These are phyloP conservation scores for Sander lucioperca DNA, from an alignment of 2,113 vertebrate genomes.

Conservation along the genomic window DNA sequence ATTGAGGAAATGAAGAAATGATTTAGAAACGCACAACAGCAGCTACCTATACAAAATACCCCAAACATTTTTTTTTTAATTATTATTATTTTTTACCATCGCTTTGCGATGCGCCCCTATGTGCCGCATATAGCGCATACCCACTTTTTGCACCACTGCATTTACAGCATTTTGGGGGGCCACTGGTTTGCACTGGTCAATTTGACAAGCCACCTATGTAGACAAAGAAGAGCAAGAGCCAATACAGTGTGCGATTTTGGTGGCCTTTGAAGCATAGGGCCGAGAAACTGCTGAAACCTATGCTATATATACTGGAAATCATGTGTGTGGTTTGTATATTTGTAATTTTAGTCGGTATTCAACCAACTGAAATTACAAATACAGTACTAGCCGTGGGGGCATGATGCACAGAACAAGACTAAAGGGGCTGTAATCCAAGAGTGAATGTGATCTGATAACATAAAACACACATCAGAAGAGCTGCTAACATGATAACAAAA, in stretches of 20 bases:
- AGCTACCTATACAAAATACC: no score
- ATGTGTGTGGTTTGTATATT: background rate
- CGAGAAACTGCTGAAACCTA: background rate
- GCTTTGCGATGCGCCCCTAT: no score
- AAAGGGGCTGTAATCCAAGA: background rate
- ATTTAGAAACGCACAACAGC: no score
- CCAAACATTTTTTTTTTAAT: no score
- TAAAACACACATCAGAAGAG: constrained; percentile 51
- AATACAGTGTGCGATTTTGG: constrained; percentile 35
- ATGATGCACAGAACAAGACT: constrained; percentile 15
- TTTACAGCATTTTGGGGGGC: no score
- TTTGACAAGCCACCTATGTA: constrained; percentile 47
- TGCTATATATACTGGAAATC: background rate
- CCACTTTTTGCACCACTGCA: no score
- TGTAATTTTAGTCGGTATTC: background rate
- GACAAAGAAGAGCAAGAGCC: constrained; percentile 8
- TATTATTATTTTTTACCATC: no score
- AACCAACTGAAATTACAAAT: background rate
- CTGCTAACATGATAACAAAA: constrained; percentile 58
- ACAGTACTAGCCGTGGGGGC: background rate
- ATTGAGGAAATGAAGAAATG: no score
- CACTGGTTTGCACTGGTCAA: background rate
- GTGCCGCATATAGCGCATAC: no score
- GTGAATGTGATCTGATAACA: constrained; percentile 32
- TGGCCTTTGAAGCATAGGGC: constrained; percentile 5